Conservation (phyloP, 2,888 invertebrate species). For the Chloromyia formosa region DNA sequence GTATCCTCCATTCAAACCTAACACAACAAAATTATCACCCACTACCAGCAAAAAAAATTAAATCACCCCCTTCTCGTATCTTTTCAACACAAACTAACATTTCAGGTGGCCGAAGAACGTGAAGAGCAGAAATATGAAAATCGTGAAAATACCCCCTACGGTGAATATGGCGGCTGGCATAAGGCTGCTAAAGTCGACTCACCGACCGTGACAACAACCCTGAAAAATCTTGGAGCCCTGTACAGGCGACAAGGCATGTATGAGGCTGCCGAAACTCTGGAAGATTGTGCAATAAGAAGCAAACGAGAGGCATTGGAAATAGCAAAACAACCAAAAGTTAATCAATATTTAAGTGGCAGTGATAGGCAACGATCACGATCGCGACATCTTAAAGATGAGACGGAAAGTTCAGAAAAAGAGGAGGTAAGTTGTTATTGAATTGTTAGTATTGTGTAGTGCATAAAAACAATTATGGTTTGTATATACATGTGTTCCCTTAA, state of each 20-base stretch:
- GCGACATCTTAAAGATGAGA: constrained; percentile 65
- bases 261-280: constrained; percentile 98
- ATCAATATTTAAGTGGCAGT: constrained; percentile 69
- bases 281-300: constrained; percentile 96
- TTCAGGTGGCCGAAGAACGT: constrained; percentile 95
- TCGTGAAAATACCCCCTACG: constrained; percentile 88
- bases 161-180: constrained; percentile 93
- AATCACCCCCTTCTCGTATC: no score
- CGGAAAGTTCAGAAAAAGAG: constrained; percentile 59
- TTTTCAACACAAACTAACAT: not conserved
- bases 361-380: constrained; percentile 64
- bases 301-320: constrained; percentile 95
- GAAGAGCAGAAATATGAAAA: constrained; percentile 95
- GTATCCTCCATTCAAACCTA: no score
- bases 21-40: no score
- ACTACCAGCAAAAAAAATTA: no score
- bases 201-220: constrained; percentile 95
- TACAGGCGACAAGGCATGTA: constrained; percentile 99
- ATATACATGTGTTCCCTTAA: no score
- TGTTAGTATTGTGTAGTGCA: not conserved
- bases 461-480: no score
- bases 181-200: constrained; percentile 98
- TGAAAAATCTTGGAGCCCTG: constrained; percentile 97
- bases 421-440: constrained; percentile 55
- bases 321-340: constrained; percentile 89